Base-by-base conservation (phyloP, 1,140 invertebrate species). In the Drosophila santomea region DNA sequence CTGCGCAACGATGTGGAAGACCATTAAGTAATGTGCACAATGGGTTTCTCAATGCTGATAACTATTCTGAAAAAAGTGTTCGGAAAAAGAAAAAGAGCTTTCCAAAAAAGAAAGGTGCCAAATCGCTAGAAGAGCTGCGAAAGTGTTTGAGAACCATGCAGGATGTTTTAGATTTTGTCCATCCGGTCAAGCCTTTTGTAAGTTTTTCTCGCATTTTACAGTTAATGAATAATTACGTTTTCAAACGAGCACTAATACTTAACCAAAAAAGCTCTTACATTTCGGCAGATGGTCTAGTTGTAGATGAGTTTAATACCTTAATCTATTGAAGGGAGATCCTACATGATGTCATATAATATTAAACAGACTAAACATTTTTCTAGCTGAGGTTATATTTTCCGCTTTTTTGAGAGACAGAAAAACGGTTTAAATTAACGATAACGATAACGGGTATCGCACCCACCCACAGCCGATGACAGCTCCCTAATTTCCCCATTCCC, bases 181-280 rank as follows among this genome's bases (percentile, higher is more conserved):
- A 25, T 51, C 76, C n/a, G 4, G 12, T 36, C 3, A 25, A 10
- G 10, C 77, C 75, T n/a, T 80, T 36, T 44, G 78, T 77, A 47
- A 77, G 78, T 59, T 28, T 38, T 25, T 14, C 17, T 17, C 32
- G 32, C 7, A 3, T 32, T 32, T 32, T 32, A 32, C 32, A 32
- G 32, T 32, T 10, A 10, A 10, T 8, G 7, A 32, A 32, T 32
- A 32, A 32, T 32, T 32, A 32, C 32, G 2, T 0, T 1, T 10
- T 32, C 8, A 32, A 32, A 32, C 1, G 1, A 32, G 32, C 7
- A 8, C 32, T 32, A 32, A 32, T 32, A 32, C 10, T 32, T 7
- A 32, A 2, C 32, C 7, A 32, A 10, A 32, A 10, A 32, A 32
- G 32, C 32, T 2, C 1, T 32, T 32, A 8, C 7, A 32, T 32